Conservation (phyloP, 2,797 vertebrate genomes). For the Chlorospingus semifuscus region DNA sequence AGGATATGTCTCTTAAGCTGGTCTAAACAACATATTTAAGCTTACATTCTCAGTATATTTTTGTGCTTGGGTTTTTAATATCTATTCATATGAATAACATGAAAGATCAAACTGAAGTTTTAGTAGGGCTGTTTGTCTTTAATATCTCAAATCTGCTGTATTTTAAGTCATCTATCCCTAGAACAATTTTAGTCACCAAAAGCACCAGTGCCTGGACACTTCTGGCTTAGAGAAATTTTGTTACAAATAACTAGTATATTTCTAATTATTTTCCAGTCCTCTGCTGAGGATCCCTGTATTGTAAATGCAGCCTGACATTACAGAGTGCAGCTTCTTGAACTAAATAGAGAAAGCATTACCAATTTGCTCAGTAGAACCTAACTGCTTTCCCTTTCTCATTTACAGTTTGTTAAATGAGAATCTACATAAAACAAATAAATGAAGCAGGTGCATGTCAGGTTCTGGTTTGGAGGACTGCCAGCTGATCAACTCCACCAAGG, state of each 20-base stretch:
- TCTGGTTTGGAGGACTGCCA: conserved; percentile 53
- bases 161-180: conserved; percentile 6
- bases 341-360: conserved; percentile 46
- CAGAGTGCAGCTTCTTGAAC: conserved; percentile 26
- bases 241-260: conserved; percentile 3
- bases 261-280: conserved; percentile 10
- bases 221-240: background rate
- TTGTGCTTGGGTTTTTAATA: background rate
- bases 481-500: conserved; percentile 55
- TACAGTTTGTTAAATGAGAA: conserved; percentile 45
- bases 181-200: background rate
- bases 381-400: conserved; percentile 34
- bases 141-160: background rate
- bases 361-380: conserved; percentile 49
- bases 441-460: conserved; percentile 63
- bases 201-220: background rate
- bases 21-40: background rate
- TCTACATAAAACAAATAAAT: conserved; percentile 54
- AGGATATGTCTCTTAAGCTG: background rate
- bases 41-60: background rate
- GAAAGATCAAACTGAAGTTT: background rate
- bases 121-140: background rate
- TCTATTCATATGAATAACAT: background rate
- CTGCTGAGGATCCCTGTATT: background rate
- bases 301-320: conserved; percentile 10